Conservation (phyloP, 2,797 vertebrate species). For the Jordanella pulchra region DNA sequence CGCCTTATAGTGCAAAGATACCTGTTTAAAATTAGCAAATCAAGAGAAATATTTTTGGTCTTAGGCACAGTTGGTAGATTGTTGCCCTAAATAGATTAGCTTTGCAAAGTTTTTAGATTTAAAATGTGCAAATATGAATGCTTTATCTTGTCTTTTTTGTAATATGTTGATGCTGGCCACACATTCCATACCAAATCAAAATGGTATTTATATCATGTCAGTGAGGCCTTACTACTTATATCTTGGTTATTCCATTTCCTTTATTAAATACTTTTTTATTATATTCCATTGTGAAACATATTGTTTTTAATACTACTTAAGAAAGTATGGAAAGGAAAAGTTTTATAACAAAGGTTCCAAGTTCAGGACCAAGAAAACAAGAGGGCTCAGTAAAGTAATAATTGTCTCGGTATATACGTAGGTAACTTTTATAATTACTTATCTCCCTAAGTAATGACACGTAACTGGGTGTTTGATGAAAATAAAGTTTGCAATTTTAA, state of each 20-base stretch:
- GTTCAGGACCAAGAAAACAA: neutral
- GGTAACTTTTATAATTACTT: neutral
- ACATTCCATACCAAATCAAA: neutral
- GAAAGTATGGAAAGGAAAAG: neutral
- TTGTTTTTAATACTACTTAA: no score
- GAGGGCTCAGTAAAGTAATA: neutral
- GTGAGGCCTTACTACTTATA: neutral
- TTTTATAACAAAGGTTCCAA: neutral
- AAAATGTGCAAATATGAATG: neutral
- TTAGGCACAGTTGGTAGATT: neutral
- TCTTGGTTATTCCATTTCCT: neutral
- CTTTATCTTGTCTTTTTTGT: neutral
- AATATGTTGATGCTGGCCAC: neutral
- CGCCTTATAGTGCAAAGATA: slow-evolving; percentile 12
- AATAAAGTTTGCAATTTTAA: no score
- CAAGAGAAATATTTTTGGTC: neutral
- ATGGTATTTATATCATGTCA: neutral
- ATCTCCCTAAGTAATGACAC: neutral
- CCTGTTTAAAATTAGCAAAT: neutral
- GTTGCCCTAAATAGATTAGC: neutral
- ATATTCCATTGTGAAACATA: neutral
- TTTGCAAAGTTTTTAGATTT: neutral
- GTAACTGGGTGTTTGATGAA: neutral
- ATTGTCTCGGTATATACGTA: neutral
- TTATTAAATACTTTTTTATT: neutral